phyloP scores from a whole-genome alignment of 2,797 vertebrate genomes.

The Hippocampus kuda region DNA sequence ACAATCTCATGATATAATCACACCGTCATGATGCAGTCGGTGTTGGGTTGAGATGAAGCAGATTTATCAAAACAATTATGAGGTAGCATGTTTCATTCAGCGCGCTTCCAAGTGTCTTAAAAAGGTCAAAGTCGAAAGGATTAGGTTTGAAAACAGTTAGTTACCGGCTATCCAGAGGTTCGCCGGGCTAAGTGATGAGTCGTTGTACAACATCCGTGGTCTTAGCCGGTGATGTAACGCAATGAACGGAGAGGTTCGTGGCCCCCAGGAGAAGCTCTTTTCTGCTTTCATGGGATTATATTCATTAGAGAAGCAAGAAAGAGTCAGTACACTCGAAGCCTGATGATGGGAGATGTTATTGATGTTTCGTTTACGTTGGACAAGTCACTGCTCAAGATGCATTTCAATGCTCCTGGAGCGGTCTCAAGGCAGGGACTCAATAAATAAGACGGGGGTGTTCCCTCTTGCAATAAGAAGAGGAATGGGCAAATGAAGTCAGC shows the following conservation, averaged over 20 bases:
- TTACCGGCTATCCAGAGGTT: neutral
- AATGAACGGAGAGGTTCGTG: slow-evolving; percentile 2
- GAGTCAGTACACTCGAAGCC: neutral
- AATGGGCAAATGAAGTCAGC: no score
- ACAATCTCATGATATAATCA: neutral
- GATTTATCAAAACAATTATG: neutral
- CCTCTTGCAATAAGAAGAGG: no score
- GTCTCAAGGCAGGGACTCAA: no score
- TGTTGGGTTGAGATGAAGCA: neutral
- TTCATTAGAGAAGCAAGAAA: neutral
- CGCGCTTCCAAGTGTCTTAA: neutral
- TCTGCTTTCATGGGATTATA: slow-evolving; percentile 7
- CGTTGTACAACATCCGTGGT: slow-evolving; percentile 1
- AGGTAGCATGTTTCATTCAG: neutral
- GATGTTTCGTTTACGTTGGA: no score
- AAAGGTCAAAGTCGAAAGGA: neutral
- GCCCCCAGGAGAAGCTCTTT: neutral
- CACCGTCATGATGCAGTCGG: neutral
- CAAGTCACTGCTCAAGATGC: no score
- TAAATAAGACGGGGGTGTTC: no score
- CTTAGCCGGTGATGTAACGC: neutral
- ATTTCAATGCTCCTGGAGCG: no score
- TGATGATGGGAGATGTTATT: neutral
- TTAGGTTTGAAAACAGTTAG: neutral
- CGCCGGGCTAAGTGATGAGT: slow-evolving; percentile 1